phyloP scores from a whole-genome alignment of 1,140 invertebrate genomes.

The Drosophila prosaltans region DNA sequence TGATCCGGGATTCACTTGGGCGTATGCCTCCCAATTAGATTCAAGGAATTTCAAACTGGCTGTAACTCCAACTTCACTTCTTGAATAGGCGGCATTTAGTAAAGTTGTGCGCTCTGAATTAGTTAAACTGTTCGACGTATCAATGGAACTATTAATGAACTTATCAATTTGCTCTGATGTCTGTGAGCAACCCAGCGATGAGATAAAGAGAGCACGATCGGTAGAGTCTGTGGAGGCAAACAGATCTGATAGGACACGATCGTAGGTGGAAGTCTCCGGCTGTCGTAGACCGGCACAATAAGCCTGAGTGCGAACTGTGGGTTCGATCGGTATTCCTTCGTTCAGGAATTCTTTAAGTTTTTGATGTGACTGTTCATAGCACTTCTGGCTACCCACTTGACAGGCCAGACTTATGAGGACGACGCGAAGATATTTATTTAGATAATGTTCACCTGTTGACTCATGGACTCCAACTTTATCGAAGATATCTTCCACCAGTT shows the following conservation, averaged over 20 bases:
- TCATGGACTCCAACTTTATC: conserved; percentile 75
- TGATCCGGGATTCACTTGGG: conserved; percentile 21
- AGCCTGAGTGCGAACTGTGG: conserved; percentile 76
- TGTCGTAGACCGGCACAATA: conserved; percentile 87
- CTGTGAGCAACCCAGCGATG: conserved; percentile 85
- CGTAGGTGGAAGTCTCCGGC: conserved; percentile 86
- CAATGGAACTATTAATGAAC: conserved; percentile 54
- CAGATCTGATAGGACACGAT: conserved; percentile 86
- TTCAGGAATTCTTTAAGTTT: conserved; percentile 75
- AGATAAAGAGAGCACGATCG: conserved; percentile 84
- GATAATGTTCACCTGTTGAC: conserved; percentile 67
- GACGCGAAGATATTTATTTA: conserved; percentile 78
- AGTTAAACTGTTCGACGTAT: conserved; percentile 34
- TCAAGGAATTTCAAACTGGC: conserved; percentile 61
- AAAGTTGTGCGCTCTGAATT: conserved; percentile 55
- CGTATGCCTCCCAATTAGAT: conserved; percentile 55
- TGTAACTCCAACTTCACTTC: conserved; percentile 54
- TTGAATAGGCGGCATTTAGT: conserved; percentile 49
- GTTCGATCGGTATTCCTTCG: conserved; percentile 39
- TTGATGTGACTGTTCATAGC: conserved; percentile 76
- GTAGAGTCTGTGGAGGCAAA: conserved; percentile 82
- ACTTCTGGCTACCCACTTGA: conserved; percentile 82
- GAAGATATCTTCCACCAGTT: conserved; percentile 69
- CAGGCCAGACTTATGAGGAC: conserved; percentile 84
- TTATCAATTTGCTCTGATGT: conserved; percentile 59